phyloP scores from a whole-genome alignment of 1,140 invertebrate species.

The Drosophila paulistorum region DNA sequence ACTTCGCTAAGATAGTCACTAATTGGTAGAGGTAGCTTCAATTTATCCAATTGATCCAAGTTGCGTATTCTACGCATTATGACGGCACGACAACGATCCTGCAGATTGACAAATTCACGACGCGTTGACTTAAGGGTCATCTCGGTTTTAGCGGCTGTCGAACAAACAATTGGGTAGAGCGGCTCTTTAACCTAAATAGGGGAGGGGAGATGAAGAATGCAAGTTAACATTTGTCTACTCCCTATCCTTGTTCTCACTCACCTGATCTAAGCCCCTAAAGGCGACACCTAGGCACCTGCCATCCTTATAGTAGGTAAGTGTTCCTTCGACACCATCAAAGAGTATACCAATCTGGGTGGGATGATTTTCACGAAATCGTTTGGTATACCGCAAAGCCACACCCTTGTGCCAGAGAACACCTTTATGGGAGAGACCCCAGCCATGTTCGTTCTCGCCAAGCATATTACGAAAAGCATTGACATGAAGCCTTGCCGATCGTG shows the following conservation, averaged over 20 bases:
- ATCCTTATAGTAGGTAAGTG: constrained; percentile 90
- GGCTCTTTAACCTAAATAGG: constrained; percentile 83
- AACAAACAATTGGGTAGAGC: constrained; percentile 88
- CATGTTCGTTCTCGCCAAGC: constrained; percentile 88
- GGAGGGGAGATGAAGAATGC: background rate
- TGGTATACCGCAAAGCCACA: constrained; percentile 86
- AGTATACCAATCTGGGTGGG: constrained; percentile 87
- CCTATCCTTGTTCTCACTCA: constrained; percentile 54
- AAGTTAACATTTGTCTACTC: background rate
- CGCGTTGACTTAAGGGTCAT: constrained; percentile 86
- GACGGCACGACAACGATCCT: constrained; percentile 86
- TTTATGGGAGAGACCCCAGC: constrained; percentile 91
- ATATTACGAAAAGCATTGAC: constrained; percentile 88
- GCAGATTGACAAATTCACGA: constrained; percentile 87
- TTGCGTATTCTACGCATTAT: constrained; percentile 84
- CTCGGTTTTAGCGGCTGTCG: constrained; percentile 90
- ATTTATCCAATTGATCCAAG: constrained; percentile 82
- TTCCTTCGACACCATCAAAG: constrained; percentile 88
- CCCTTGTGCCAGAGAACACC: constrained; percentile 89
- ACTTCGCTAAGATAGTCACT: constrained; percentile 84
- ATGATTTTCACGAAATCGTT: constrained; percentile 88
- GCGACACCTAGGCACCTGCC: constrained; percentile 86
- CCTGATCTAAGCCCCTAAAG: constrained; percentile 84
- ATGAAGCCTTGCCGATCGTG: constrained; percentile 86
- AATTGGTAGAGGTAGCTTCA: constrained; percentile 83